Conservation (phyloP, 2,888 invertebrate genomes). For the Torymus texanus region DNA sequence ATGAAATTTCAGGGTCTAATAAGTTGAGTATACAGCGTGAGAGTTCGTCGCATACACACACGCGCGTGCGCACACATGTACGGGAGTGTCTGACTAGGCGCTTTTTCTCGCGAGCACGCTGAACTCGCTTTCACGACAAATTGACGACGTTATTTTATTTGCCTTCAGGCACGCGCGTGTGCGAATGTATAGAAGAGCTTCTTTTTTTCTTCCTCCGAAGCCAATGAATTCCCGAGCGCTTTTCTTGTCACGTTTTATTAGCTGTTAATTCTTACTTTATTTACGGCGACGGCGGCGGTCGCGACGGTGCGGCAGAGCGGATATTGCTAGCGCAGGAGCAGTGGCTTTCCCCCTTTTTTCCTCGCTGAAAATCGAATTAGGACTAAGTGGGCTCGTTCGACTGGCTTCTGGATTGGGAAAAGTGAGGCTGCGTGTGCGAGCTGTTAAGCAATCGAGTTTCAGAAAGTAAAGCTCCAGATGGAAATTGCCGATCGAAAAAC, state of each 20-base stretch:
- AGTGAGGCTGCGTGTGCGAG: not conserved
- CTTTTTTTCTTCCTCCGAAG: conserved; percentile 6
- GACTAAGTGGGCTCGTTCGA: conserved; percentile 15
- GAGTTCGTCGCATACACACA: too few species aligned
- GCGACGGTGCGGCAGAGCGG: not conserved
- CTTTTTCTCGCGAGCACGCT: conserved; percentile 1
- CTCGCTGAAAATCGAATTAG: conserved; percentile 16
- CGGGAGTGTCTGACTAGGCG: conserved; percentile 18
- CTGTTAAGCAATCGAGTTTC: not conserved
- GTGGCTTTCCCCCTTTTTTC: not conserved
- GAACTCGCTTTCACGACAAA: conserved; percentile 46
- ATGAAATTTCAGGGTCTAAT: conserved; percentile 55
- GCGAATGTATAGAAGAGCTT: not conserved
- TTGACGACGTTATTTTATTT: conserved; percentile 49
- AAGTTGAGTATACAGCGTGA: conserved; percentile 39
- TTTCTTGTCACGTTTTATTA: conserved; percentile 49
- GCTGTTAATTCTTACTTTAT: conserved; percentile 46
- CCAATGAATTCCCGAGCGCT: conserved; percentile 42
- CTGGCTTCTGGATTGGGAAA: not conserved
- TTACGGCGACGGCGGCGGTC: not conserved
- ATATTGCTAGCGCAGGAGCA: not conserved
- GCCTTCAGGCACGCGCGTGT: not conserved
- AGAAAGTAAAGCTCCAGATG: too few species aligned
- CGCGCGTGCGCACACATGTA: not conserved
- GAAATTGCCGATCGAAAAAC: too few species aligned